A percentile compares a stretch with the other conserved stretches of the same genome.
These are phyloP conservation scores for Philopedon plagiatum DNA, from an alignment of 2,888 invertebrate genomes.

Conservation along the genomic window DNA sequence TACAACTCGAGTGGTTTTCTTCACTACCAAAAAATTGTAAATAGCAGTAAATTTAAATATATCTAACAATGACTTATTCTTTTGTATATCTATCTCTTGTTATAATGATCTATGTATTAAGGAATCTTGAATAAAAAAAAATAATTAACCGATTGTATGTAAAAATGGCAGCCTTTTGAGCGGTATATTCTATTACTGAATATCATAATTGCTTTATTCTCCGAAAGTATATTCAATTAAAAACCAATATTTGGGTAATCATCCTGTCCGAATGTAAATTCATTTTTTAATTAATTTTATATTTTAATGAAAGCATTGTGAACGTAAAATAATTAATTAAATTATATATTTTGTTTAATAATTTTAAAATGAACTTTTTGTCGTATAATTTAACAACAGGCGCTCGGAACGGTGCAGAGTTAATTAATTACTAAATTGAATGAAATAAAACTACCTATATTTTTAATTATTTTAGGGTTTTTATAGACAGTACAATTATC, in stretches of 20 bases:
- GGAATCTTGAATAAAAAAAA: background rate
- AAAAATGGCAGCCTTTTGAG: slow-evolving; percentile 32
- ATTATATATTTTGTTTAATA: slow-evolving; percentile 37
- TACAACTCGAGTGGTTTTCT: no score
- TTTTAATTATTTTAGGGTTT: slow-evolving; percentile 21
- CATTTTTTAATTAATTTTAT: slow-evolving; percentile 39
- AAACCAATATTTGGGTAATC: slow-evolving; percentile 46
- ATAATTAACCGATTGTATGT: slow-evolving; percentile 29
- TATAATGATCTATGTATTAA: background rate
- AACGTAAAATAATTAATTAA: slow-evolving; percentile 38
- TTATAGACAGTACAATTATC: no score
- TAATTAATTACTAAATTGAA: slow-evolving; percentile 33
- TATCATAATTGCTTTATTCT: slow-evolving; percentile 35
- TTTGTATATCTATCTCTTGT: no score
- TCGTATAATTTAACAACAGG: slow-evolving; percentile 26
- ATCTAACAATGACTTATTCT: no score
- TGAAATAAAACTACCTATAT: slow-evolving; percentile 13
- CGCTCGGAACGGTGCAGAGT: slow-evolving; percentile 11
- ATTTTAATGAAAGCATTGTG: slow-evolving; percentile 38
- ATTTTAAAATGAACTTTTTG: slow-evolving; percentile 39
- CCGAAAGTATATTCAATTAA: slow-evolving; percentile 41
- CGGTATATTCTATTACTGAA: slow-evolving; percentile 30
- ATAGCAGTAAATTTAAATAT: no score
- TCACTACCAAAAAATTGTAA: no score
- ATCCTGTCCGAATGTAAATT: slow-evolving; percentile 37